Evolutionary conservation across 2,888 invertebrate genomes (phyloP).

Genomic region (Allophyes oxyacanthae): DNA sequence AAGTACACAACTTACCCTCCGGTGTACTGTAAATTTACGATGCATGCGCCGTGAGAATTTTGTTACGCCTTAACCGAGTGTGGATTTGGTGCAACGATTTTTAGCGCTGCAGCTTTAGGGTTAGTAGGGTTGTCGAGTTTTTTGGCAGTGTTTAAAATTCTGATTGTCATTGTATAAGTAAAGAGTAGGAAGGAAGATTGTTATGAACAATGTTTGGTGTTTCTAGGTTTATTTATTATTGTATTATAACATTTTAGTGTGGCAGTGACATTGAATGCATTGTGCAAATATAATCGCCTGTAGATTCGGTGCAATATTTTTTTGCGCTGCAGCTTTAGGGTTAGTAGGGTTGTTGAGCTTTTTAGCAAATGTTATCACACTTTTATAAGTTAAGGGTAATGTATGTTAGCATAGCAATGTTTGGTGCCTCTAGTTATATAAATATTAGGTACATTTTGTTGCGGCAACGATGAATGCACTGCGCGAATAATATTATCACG

Average conservation of each 20-base stretch:
- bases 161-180: too few relatives aligned
- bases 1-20: conserved; percentile 86
- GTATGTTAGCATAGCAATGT: too few relatives aligned
- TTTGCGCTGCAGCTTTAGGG: conserved; percentile 61
- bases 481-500: too few relatives aligned
- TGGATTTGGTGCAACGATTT: conserved; percentile 77
- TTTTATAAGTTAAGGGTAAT: too few relatives aligned
- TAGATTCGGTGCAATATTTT: conserved; percentile 77
- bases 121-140: conserved; percentile 42
- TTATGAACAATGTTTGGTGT: too few relatives aligned
- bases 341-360: conserved; percentile 41
- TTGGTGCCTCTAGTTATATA: too few relatives aligned
- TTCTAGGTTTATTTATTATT: too few relatives aligned
- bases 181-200: too few relatives aligned
- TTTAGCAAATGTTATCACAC: conserved; percentile 11
- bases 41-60: conserved; percentile 83
- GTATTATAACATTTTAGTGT: too few relatives aligned
- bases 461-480: too few relatives aligned
- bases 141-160: conserved; percentile 13
- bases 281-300: conserved; percentile 71
- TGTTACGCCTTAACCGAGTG: conserved; percentile 74
- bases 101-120: conserved; percentile 61
- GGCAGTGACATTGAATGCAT: too few relatives aligned
- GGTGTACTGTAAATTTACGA: conserved; percentile 84
- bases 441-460: too few relatives aligned